Conservation (phyloP, 2,797 vertebrate species). For the Chloroceryle inda region DNA sequence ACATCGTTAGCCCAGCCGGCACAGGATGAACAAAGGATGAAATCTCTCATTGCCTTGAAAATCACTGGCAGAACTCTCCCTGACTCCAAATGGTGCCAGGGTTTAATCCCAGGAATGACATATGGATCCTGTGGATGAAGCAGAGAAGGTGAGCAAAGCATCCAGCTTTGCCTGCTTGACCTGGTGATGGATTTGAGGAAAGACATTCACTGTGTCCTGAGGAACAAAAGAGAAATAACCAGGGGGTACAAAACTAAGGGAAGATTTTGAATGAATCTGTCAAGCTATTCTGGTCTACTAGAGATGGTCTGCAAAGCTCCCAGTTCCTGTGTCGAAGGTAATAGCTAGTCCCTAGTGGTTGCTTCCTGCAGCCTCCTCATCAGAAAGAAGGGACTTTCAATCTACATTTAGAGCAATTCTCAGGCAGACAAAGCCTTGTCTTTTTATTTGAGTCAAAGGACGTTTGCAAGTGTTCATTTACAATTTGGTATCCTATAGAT, state of each 20-base stretch:
- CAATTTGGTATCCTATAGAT: background rate
- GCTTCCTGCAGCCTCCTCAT: background rate
- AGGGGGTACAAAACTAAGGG: background rate
- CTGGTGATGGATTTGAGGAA: background rate
- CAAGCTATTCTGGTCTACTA: background rate
- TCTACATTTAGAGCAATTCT: background rate
- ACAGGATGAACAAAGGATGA: conserved; percentile 43
- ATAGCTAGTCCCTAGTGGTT: background rate
- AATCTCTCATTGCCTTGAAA: conserved; percentile 45
- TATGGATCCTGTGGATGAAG: background rate
- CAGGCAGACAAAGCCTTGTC: background rate
- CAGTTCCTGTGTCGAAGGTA: background rate
- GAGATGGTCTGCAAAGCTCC: background rate
- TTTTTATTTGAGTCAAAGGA: background rate
- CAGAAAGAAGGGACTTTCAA: background rate
- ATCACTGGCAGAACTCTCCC: conserved; percentile 8
- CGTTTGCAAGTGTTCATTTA: background rate
- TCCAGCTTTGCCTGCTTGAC: background rate
- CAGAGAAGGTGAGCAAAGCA: background rate
- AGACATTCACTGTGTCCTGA: background rate
- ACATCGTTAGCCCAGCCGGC: conserved; percentile 33
- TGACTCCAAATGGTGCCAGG: background rate
- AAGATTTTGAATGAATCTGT: background rate
- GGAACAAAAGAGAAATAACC: background rate
- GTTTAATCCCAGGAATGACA: conserved; percentile 48